These are phyloP conservation scores for Argopecten irradians DNA, from an alignment of 1,140 invertebrate genomes.

Conservation along the genomic window DNA sequence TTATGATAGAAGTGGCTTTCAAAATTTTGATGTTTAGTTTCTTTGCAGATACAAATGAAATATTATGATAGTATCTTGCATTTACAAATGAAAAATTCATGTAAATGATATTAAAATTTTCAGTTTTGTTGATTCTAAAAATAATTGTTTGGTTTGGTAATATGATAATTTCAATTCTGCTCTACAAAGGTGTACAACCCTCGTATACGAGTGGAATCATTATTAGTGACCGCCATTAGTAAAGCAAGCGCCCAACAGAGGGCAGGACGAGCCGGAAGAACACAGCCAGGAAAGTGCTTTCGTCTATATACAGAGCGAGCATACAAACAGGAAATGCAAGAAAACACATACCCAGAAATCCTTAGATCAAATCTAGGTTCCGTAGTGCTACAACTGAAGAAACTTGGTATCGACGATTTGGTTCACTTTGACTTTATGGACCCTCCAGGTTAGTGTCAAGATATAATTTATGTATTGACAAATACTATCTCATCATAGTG, in stretches of 20 bases:
- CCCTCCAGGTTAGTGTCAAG: slow-evolving; percentile 84
- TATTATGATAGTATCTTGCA: no score
- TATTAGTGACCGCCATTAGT: slow-evolving; percentile 98
- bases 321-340: slow-evolving; percentile 99
- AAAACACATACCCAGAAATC: slow-evolving; percentile 99
- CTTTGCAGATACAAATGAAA: no score
- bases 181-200: slow-evolving; percentile 93
- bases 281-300: slow-evolving; percentile 98
- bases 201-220: slow-evolving; percentile 96
- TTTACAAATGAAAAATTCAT: background rate
- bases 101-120: background rate
- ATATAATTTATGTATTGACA: background rate
- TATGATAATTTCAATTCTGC: background rate
- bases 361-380: slow-evolving; percentile 96
- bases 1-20: no score
- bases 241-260: slow-evolving; percentile 99
- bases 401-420: slow-evolving; percentile 98
- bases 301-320: slow-evolving; percentile 99
- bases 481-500: background rate
- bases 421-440: slow-evolving; percentile 99
- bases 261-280: slow-evolving; percentile 97
- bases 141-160: background rate
- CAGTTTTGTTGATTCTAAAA: background rate
- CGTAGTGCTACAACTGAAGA: slow-evolving; percentile 98
- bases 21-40: background rate